A percentile compares a stretch with the other conserved stretches of the same genome.
Conservation (phyloP, 1,140 invertebrate species). For the Wiebesia pumilae region DNA sequence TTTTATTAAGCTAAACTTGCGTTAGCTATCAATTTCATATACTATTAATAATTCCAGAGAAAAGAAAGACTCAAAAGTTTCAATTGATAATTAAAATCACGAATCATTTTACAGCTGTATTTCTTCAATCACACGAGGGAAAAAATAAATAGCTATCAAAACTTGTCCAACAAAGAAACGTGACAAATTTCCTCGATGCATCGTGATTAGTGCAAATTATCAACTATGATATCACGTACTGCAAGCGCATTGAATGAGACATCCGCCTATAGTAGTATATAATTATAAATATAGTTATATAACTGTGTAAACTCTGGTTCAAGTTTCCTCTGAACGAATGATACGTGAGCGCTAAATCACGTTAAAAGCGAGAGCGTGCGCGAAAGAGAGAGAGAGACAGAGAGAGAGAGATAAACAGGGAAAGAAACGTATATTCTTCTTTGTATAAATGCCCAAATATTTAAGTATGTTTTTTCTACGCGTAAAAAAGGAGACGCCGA, state of each 20-base stretch:
- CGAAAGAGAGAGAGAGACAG: neutral
- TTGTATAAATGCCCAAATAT: conserved; percentile 20
- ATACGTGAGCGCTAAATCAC: conserved; percentile 1
- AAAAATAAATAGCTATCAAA: neutral
- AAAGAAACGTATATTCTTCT: neutral
- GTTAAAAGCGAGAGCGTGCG: neutral
- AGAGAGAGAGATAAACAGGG: neutral
- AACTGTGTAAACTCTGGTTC: conserved; percentile 19
- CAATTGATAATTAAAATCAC: conserved; percentile 24
- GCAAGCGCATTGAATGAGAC: conserved; percentile 18
- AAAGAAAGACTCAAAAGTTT: conserved; percentile 19
- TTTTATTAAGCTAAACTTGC: conserved; percentile 23
- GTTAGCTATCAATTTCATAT: neutral
- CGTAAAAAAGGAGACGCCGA: neutral
- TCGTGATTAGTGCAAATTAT: neutral
- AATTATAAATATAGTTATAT: conserved; percentile 27
- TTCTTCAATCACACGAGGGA: conserved; percentile 1
- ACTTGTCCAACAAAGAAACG: neutral
- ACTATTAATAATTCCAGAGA: conserved; percentile 26
- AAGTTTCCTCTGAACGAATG: conserved; percentile 34
- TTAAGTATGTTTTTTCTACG: neutral
- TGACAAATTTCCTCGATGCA: neutral
- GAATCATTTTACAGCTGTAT: neutral
- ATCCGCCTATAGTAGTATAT: conserved; percentile 4
- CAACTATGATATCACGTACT: conserved; percentile 2